Base-by-base conservation (phyloP, 2,797 vertebrate genomes). In the Pseudochaenichthys georgianus region DNA sequence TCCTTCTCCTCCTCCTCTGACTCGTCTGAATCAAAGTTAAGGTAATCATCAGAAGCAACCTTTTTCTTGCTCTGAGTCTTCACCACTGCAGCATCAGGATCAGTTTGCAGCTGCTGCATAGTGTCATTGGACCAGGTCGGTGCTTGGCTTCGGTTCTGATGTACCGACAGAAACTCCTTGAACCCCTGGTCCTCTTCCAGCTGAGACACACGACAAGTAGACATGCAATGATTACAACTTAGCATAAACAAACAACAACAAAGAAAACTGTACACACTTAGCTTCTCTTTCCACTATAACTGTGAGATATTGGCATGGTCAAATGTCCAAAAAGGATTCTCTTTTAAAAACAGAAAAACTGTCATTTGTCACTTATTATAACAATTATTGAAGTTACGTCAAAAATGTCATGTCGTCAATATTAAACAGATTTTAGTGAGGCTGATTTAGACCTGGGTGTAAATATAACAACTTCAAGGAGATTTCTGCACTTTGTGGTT, bases 21-120 rank as follows among this genome's bases (percentile, higher is more conserved):
- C 58, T 94, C 72, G 1, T 98, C 97, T 0, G 97, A 99, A 80
- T 99, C 98, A 61, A 99, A 99, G 94, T 99, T 99, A 54, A 99
- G 95, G 78, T 99, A 99, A 93, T 99, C 98, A 16, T 90, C 93
- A 13, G 73, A 78, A 2, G 78, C 58, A 0, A 66, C 10, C 70
- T 92, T 93, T 54, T 89, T 70, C 81, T 94, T 95, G 28, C n/a
- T 31, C 78, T 67, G 73, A 53, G 63, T 38, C 59, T 92, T 92
- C 7, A 59, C 80, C 21, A 53, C 88, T 19, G 57, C 71, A 4
- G 12, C 21, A 11, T 68, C 71, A 19, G 68, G 50, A 54, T 65
- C 71, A 3, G 77, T 2, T 1, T 81, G 64, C 28, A 28, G 28
- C 48, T 94, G 54, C 17, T 90, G 83, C 68, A 93, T 69, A 0